Conservation (phyloP, 1,140 invertebrate genomes). For the Pseudomyrmex concolor region DNA sequence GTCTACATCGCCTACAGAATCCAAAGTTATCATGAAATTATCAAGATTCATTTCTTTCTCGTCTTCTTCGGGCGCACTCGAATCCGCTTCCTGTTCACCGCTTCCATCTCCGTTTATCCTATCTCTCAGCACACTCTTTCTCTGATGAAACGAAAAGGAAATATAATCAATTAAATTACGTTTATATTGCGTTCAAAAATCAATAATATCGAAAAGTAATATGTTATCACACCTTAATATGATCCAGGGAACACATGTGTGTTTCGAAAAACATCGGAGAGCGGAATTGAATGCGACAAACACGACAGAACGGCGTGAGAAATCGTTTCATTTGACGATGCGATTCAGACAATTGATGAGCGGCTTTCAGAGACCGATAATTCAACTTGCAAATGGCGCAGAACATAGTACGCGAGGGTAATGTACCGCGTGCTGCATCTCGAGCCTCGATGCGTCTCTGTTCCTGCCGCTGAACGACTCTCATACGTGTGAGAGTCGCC, state of each 20-base stretch:
- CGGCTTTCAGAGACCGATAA: conserved; percentile 90
- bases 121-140: conserved; percentile 79
- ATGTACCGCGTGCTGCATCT: conserved; percentile 88
- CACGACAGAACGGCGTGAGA: conserved; percentile 91
- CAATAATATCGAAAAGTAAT: conserved; percentile 11
- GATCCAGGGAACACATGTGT: conserved; percentile 91
- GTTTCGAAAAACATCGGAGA: conserved; percentile 93
- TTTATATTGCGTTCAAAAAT: background rate
- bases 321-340: conserved; percentile 93
- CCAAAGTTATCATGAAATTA: conserved; percentile 91
- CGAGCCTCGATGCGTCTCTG: conserved; percentile 89
- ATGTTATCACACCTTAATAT: conserved; percentile 88
- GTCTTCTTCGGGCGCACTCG: conserved; percentile 87
- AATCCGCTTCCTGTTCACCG: conserved; percentile 81
- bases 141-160: conserved; percentile 70
- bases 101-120: conserved; percentile 77
- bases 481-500: conserved; percentile 89
- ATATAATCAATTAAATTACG: background rate
- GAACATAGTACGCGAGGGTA: conserved; percentile 88
- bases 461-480: conserved; percentile 89
- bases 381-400: conserved; percentile 92
- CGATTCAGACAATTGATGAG: conserved; percentile 90
- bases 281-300: conserved; percentile 90
- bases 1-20: conserved; percentile 93
- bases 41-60: conserved; percentile 92